Evolutionary conservation across 2,888 invertebrate species (phyloP).

Genomic region (Lasioglossum vierecki): DNA sequence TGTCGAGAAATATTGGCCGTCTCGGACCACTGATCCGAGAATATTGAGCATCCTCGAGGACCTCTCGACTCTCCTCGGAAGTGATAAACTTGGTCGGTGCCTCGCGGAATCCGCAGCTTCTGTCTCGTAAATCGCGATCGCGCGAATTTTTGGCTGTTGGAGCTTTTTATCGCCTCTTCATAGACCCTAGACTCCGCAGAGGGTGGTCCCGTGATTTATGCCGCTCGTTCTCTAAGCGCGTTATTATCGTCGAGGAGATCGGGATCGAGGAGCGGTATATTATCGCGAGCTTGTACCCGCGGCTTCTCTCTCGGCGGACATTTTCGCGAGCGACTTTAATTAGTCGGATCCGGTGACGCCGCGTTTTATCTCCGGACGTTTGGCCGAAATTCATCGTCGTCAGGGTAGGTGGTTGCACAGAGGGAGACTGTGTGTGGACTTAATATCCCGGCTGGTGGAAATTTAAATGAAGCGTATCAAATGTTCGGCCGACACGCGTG

Average conservation of each 20-base stretch:
- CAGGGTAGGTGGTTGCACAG: background rate
- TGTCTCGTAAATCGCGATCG: background rate
- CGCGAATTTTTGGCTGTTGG: background rate
- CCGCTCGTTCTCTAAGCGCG: background rate
- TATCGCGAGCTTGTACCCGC: background rate
- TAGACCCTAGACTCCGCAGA: background rate
- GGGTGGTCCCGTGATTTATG: background rate
- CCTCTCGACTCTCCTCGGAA: background rate
- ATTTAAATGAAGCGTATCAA: slow-evolving; percentile 31
- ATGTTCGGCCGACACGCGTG: background rate
- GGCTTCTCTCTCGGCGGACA: background rate
- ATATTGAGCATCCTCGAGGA: background rate
- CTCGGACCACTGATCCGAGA: background rate
- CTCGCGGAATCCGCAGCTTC: background rate
- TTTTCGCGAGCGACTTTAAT: background rate
- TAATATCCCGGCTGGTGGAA: background rate
- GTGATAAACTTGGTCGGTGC: background rate
- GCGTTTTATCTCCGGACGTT: background rate
- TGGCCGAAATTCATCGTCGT: background rate
- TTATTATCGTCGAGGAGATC: background rate
- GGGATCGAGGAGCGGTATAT: background rate
- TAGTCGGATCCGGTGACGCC: background rate
- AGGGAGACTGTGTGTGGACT: background rate
- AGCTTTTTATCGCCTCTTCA: background rate
- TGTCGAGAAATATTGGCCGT: background rate